phyloP scores from a whole-genome alignment of 2,113 vertebrate species.

The Pleuronectes platessa region DNA sequence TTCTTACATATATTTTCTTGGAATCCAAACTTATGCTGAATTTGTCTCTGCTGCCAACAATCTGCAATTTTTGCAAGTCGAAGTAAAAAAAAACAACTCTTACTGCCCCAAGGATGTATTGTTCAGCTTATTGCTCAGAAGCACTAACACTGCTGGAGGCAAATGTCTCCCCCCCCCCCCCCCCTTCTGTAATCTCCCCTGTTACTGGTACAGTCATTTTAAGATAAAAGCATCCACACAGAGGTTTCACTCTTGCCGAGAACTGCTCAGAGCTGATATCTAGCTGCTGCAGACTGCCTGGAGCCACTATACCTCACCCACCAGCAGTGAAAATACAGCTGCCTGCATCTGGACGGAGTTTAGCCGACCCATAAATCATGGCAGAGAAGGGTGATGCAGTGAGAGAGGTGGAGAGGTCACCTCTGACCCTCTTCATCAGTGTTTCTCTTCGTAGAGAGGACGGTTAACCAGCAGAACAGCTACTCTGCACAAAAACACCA shows the following conservation, averaged over 20 bases:
- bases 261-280: conserved; percentile 41
- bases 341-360: conserved; percentile 77
- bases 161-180: neutral
- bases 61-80: neutral
- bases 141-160: neutral
- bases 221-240: conserved; percentile 8
- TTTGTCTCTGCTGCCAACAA: neutral
- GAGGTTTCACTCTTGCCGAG: conserved; percentile 9
- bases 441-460: conserved; percentile 52
- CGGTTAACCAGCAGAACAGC: conserved; percentile 17
- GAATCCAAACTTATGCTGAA: no score
- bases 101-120: neutral
- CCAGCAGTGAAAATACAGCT: conserved; percentile 56
- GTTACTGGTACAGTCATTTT: conserved; percentile 5
- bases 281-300: conserved; percentile 58
- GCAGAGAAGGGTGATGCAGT: conserved; percentile 44
- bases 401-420: conserved; percentile 35
- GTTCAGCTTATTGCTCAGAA: neutral
- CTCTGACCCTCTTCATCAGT: conserved; percentile 49
- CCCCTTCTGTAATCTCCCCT: neutral
- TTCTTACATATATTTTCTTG: no score
- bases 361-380: conserved; percentile 66
- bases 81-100: neutral
- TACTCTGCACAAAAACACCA: neutral
- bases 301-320: conserved; percentile 61